Base-by-base conservation (phyloP, 2,797 vertebrate species). In the Macropodus opercularis region DNA sequence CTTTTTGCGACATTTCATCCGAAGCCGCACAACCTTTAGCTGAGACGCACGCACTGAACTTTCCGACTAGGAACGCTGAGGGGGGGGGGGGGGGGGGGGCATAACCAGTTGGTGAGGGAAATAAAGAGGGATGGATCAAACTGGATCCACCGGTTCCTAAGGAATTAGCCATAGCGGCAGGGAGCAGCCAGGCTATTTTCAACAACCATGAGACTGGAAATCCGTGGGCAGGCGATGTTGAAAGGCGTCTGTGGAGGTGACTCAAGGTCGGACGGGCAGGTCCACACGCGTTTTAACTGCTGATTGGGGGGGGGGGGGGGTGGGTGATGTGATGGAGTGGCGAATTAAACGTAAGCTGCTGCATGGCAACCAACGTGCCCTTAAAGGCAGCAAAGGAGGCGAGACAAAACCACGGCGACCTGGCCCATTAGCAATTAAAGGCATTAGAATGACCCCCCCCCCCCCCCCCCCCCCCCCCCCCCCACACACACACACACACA, bases 131-230 rank as follows among this genome's bases (percentile, higher is more conserved):
- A 93, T 93, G 91, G 90, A 89, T 90, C 92, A 95, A 97, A 98
- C 96, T 97, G 96, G 96, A 98, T 96, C 93, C 95, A 97, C 97
- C 96, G 96, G 96, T 98, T 98, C 93, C 93, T 94, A 92, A 91
- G 91, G 91, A 96, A 95, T 95, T 91, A 93, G 87, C 90, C 90
- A 91, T 87, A 91, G 85, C 79, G 89, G 79, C 87, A 86, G 87
- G 87, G 88, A 88, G 90, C 90, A 90, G 90, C 87, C 86, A 66
- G 69, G 82, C 85, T 87, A 80, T 86, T 78, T 85, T 85, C 74
- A 81, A 86, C 77, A 78, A 77, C 80, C 78, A 87, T 87, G 87
- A 76, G 79, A 82, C 86, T 78, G 83, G 85, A 77, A 90, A 91
- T 84, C 65, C 68, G 74, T 80, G 79, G 83, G 90, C 85, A 89